Base-by-base conservation (phyloP, 2,113 vertebrate species). In the Equus przewalskii region DNA sequence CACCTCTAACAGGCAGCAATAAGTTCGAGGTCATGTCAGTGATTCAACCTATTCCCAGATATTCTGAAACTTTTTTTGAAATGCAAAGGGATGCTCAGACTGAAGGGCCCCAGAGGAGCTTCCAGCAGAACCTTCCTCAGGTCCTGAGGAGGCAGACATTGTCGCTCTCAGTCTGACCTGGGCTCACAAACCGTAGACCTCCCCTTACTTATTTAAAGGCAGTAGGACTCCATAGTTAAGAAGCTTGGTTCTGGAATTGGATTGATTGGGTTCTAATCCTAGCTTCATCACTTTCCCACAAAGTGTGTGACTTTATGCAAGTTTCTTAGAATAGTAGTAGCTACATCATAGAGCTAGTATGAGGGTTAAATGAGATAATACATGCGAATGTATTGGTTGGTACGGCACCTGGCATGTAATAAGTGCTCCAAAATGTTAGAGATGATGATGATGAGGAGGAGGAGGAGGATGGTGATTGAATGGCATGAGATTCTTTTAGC, bases 1-100 rank as follows among this genome's bases (percentile, higher is more conserved):
- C 72, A 73, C 95, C 85, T 96, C 89, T 89, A 83, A 41, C 36
- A 75, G 79, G 44, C 87, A 93, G 56, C n/a, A 54, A 0, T 80
- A 76, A 92, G 30, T 93, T 94, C 0, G 70, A 92, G 95, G 98
- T 95, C 87, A 78, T 44, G 62, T 51, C 56, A 14, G 28, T 33
- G 72, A 85, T 80, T 91, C 62, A 64, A 22, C 36, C 30, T 44
- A 11, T 76, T 93, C 56, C 82, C 41, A 51, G 80, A 56, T 22
- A 82, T 70, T 73, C 21, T 54, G 79, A 49, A 58, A 86, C 33
- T 72, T 86, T 18, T 84, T 28, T 83, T 79, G 69, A 85, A 94
- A 64, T 84, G 56, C 36, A 41, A 72, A 81, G 7, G 5, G 5
- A 2, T 80, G 33, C 69, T 80, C 26, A 75, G 62, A 83, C 26